phyloP scores from a whole-genome alignment of 1,140 invertebrate species.

The Leptopilina boulardi region DNA sequence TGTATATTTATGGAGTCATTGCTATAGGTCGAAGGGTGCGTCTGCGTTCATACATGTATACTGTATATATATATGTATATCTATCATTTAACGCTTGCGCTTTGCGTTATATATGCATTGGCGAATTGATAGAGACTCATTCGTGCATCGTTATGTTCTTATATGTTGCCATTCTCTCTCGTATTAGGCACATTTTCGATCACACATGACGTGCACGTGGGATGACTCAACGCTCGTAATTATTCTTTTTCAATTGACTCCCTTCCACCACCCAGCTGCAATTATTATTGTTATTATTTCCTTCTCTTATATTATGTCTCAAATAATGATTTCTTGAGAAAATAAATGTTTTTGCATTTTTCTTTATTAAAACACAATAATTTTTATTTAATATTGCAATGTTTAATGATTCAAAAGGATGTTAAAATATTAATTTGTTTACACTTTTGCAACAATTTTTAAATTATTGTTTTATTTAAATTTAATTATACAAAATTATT shows the following conservation, averaged over 20 bases:
- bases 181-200: constrained; percentile 26
- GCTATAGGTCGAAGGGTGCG: constrained; percentile 57
- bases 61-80: constrained; percentile 48
- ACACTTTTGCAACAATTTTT: too few species aligned
- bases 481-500: too few species aligned
- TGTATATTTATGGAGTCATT: constrained; percentile 57
- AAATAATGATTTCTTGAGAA: not conserved
- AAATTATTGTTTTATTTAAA: too few species aligned
- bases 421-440: too few species aligned
- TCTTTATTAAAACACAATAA: too few species aligned
- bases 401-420: too few species aligned
- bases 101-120: constrained; percentile 38
- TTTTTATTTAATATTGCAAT: too few species aligned
- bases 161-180: constrained; percentile 26
- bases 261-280: not conserved
- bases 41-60: constrained; percentile 49
- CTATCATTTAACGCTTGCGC: constrained; percentile 49
- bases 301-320: not conserved
- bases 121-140: constrained; percentile 36
- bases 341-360: not conserved
- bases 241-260: constrained; percentile 17
- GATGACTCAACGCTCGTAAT: constrained; percentile 16
- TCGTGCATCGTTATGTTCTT: constrained; percentile 25
- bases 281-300: not conserved
- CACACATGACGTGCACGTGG: constrained; percentile 29